Evolutionary conservation across 1,140 invertebrate genomes (phyloP).

Genomic region (Caerostris darwini): DNA sequence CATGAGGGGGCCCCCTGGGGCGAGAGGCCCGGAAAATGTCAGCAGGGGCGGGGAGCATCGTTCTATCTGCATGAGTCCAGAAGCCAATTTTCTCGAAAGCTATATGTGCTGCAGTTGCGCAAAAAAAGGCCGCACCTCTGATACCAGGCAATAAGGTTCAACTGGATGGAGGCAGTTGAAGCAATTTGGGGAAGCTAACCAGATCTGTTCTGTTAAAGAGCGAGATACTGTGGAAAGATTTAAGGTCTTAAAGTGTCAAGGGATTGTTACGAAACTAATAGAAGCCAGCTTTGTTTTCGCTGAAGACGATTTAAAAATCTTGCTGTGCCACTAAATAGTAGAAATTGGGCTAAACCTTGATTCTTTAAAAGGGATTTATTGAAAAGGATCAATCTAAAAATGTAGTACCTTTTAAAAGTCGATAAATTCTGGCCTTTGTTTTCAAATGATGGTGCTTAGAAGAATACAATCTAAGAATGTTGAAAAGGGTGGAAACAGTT

Average conservation of each 20-base stretch:
- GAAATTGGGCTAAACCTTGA: not conserved
- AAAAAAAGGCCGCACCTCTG: conserved; percentile 44
- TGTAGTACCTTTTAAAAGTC: no score
- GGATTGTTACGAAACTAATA: not conserved
- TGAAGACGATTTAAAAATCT: no score
- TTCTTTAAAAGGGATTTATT: no score
- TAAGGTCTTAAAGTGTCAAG: conserved; percentile 11
- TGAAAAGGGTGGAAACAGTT: no score
- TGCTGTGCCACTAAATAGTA: not conserved
- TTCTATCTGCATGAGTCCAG: conserved; percentile 51
- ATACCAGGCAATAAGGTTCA: conserved; percentile 24
- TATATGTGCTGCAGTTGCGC: conserved; percentile 35
- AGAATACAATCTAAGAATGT: no score
- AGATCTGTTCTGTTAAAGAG: not conserved
- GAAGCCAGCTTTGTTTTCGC: not conserved
- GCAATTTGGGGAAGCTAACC: not conserved
- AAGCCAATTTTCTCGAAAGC: conserved; percentile 53
- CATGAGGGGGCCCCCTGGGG: conserved; percentile 43
- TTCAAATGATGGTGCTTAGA: no score
- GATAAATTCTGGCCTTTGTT: no score
- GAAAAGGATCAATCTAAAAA: no score
- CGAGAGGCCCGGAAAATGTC: conserved; percentile 37
- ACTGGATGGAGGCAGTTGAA: conserved; percentile 1
- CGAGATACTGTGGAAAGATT: not conserved
- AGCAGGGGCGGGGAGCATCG: conserved; percentile 53